Conservation (phyloP, 1,140 invertebrate genomes). For the Copidosoma floridanum region DNA sequence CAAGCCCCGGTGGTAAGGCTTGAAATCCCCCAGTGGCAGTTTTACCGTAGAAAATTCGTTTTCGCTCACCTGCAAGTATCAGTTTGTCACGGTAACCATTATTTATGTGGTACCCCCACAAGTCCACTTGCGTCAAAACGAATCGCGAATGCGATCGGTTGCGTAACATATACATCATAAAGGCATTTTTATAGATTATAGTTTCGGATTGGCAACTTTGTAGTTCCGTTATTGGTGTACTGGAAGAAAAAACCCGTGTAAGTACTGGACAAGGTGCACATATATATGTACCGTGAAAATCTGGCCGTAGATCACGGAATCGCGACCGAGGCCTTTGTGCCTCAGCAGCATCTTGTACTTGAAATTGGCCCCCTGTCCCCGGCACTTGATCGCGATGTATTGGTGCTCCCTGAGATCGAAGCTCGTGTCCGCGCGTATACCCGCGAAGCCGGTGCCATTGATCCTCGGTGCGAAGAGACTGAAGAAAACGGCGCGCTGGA, state of each 20-base stretch:
- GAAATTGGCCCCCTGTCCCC: slow-evolving; percentile 58
- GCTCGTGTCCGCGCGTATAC: slow-evolving; percentile 55
- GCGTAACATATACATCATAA: too few relatives aligned
- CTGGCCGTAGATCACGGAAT: slow-evolving; percentile 64
- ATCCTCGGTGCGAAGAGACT: slow-evolving; percentile 64
- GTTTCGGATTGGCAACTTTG: too few relatives aligned
- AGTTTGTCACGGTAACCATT: too few relatives aligned
- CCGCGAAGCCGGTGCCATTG: slow-evolving; percentile 66
- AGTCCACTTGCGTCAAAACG: too few relatives aligned
- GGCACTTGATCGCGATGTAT: slow-evolving; percentile 58
- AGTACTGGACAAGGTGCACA: too few relatives aligned
- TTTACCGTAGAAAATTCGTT: slow-evolving; percentile 58
- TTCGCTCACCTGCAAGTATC: slow-evolving; percentile 59
- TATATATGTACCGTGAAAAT: slow-evolving; percentile 59
- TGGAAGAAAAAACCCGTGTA: too few relatives aligned
- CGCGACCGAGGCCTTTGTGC: slow-evolving; percentile 62
- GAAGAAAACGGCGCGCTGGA: slow-evolving; percentile 66
- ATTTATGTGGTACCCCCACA: too few relatives aligned
- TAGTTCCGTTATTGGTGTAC: too few relatives aligned
- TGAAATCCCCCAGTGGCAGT: slow-evolving; percentile 61
- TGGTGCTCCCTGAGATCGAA: slow-evolving; percentile 57
- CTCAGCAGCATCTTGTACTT: slow-evolving; percentile 64
- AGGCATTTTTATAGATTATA: neutral
- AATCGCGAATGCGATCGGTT: too few relatives aligned
- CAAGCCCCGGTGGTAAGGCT: slow-evolving; percentile 64